Conservation (phyloP, 2,888 invertebrate species). For the Meloe dianella region DNA sequence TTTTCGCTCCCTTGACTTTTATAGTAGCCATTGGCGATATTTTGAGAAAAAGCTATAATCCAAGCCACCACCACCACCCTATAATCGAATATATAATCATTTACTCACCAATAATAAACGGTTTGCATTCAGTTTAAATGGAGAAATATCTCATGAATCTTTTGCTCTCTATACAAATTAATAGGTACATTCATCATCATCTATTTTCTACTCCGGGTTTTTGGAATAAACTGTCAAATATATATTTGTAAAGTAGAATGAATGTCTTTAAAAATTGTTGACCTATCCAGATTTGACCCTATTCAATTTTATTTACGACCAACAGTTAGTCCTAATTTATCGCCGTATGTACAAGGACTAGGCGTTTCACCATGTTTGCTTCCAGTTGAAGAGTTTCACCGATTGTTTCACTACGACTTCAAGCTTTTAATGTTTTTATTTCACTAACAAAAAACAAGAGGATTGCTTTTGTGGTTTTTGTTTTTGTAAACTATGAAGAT, state of each 20-base stretch:
- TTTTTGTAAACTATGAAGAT: too few species aligned
- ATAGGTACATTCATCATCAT: background rate
- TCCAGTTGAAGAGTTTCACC: background rate
- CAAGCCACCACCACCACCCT: background rate
- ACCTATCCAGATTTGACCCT: constrained; percentile 45
- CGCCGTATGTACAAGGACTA: background rate
- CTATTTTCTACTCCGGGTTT: background rate
- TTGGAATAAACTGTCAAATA: background rate
- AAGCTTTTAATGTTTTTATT: background rate
- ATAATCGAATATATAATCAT: constrained; percentile 43
- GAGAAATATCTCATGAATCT: constrained; percentile 38
- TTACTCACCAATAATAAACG: constrained; percentile 28
- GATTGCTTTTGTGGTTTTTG: too few species aligned
- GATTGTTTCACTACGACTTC: background rate
- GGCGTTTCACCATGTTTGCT: background rate
- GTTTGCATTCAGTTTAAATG: constrained; percentile 15
- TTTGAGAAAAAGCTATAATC: background rate
- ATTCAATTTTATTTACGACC: constrained; percentile 47
- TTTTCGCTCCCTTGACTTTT: background rate
- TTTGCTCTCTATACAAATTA: constrained; percentile 35
- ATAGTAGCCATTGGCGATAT: background rate
- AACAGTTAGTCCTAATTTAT: constrained; percentile 1
- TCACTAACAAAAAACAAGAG: background rate
- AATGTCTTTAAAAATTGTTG: constrained; percentile 43
- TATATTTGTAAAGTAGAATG: background rate